phyloP scores from a whole-genome alignment of 2,888 invertebrate genomes.

The Nebria brevicollis region DNA sequence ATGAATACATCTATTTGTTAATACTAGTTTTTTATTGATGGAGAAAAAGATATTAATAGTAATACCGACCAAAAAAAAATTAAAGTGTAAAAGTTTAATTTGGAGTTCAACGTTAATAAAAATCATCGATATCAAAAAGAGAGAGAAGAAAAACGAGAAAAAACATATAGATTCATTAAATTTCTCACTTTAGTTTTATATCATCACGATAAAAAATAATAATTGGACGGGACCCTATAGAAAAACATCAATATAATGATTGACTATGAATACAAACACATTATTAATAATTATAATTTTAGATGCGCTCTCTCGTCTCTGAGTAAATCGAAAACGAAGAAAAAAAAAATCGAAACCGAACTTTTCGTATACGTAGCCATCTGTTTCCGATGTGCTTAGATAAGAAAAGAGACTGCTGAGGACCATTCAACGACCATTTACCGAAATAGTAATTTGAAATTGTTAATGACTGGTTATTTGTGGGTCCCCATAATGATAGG shows the following conservation, averaged over 20 bases:
- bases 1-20: background rate
- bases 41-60: background rate
- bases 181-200: conserved; percentile 40
- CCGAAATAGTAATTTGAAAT: conserved; percentile 46
- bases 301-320: conserved; percentile 31
- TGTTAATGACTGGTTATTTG: conserved; percentile 46
- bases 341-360: conserved; percentile 28
- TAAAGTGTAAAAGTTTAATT: conserved; percentile 40
- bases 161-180: conserved; percentile 32
- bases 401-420: conserved; percentile 19
- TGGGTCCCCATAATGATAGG: conserved; percentile 42
- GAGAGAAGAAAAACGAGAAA: conserved; percentile 32
- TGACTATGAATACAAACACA: conserved; percentile 46
- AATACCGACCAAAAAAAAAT: conserved; percentile 17
- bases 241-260: conserved; percentile 45
- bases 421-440: conserved; percentile 35
- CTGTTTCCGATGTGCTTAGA: conserved; percentile 38
- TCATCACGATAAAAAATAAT: conserved; percentile 40
- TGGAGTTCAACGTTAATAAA: conserved; percentile 40
- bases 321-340: conserved; percentile 24
- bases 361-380: conserved; percentile 27
- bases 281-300: conserved; percentile 46
- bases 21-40: background rate
- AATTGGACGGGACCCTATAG: conserved; percentile 38
- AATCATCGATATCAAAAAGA: conserved; percentile 40